These are phyloP conservation scores for Mythimna vitellina DNA, from an alignment of 2,888 invertebrate genomes.

Conservation along the genomic window DNA sequence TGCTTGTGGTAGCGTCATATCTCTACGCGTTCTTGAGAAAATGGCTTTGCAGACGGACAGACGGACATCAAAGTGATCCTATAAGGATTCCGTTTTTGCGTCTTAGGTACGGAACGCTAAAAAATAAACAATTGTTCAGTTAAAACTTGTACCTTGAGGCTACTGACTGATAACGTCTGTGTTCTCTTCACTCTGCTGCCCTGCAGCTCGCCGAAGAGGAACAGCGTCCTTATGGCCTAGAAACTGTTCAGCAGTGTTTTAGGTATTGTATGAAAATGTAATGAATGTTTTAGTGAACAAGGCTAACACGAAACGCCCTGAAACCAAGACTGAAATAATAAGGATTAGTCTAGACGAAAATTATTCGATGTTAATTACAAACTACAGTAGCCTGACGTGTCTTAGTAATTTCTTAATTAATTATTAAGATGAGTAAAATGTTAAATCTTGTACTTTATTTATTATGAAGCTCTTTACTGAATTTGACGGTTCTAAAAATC, in stretches of 20 bases:
- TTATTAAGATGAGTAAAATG: slow-evolving; percentile 37
- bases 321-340: slow-evolving; percentile 53
- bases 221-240: slow-evolving; percentile 26
- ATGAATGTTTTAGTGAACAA: slow-evolving; percentile 60
- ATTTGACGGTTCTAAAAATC: background rate
- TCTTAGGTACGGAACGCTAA: too few species aligned
- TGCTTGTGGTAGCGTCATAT: too few species aligned
- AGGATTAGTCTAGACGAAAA: slow-evolving; percentile 58
- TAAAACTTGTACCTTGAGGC: background rate
- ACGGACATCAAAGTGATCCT: too few species aligned
- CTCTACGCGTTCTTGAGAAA: too few species aligned
- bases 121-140: background rate
- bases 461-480: slow-evolving; percentile 5
- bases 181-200: too few species aligned
- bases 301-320: slow-evolving; percentile 30
- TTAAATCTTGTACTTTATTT: slow-evolving; percentile 39
- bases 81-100: too few species aligned
- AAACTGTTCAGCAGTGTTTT: slow-evolving; percentile 38
- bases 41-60: too few species aligned
- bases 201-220: slow-evolving; percentile 13
- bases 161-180: background rate
- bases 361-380: slow-evolving; percentile 49
- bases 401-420: slow-evolving; percentile 40
- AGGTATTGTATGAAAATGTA: slow-evolving; percentile 42
- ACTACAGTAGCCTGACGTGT: slow-evolving; percentile 15